Evolutionary conservation across 2,797 vertebrate genomes (phyloP), one percentile per base, ranked within the genome.

Genomic region (Vultur gryphus): DNA sequence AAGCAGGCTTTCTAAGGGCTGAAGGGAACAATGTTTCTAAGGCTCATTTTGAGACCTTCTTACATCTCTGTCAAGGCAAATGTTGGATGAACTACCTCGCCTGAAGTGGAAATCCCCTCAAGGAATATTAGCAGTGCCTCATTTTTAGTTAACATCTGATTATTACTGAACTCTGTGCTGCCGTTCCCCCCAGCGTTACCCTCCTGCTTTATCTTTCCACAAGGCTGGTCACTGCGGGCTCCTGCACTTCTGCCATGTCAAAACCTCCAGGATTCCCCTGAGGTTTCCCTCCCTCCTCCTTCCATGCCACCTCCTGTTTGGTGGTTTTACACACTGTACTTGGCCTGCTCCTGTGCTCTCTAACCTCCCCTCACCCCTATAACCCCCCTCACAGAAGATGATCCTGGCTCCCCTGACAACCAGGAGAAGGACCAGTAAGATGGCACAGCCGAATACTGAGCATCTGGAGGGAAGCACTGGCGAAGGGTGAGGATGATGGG

Each of bases 301-400:
- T 37, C 59, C 10, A 1, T 4, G 6, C 10, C 26, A 4, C 11
- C 20, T 8, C 16, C 1, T 0, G 0, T 71, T 35, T 35, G 11
- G 7, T 13, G 28, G 20, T 16, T 90, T 78, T 88, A 17, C 4
- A 35, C 4, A 2, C 7, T 0, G 1, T 0, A 0, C 7, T 41
- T 15, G 46, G 13, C 16, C 33, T 29, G 33, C 13, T 70, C 7
- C 24, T 41, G 19, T 44, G 9, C n/a, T 65, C 44, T 52, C 21
- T 17, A 25, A 62, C 25, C 19, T 61, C 14, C 11, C 7, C 16
- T 31, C 3, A 5, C 10, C 8, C 13, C 26, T 61, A 3, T 3
- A 37, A 13, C 9, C 5, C 5, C 2, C 9, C 25, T 41, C 1
- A 5, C 11, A 64, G 29, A 43, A 51, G 18, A 10, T n/a, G 55